Evolutionary conservation across 2,888 invertebrate genomes (phyloP).

Genomic region (Merodon equestris): DNA sequence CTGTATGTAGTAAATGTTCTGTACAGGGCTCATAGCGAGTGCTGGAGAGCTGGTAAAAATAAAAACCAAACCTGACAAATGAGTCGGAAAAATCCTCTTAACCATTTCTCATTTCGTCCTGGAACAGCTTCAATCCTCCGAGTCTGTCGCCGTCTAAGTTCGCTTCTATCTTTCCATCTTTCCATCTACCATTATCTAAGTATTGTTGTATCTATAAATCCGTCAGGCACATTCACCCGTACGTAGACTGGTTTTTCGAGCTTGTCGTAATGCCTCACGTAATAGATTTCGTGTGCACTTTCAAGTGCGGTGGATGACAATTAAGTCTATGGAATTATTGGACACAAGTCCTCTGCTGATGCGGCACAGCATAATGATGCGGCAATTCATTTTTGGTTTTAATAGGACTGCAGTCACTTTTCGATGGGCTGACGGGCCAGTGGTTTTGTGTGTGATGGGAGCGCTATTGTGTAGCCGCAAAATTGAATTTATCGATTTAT

Average conservation of each 20-base stretch:
- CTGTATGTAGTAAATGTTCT: not conserved
- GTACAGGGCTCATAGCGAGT: not conserved
- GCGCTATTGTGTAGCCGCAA: slow-evolving; percentile 23
- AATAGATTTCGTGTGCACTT: slow-evolving; percentile 52
- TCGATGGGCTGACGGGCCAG: too few relatives aligned
- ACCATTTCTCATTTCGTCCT: slow-evolving; percentile 49
- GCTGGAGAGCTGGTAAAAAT: slow-evolving; percentile 15
- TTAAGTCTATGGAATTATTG: slow-evolving; percentile 52
- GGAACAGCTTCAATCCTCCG: not conserved
- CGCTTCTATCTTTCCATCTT: not conserved
- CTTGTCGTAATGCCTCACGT: slow-evolving; percentile 42
- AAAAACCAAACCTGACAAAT: slow-evolving; percentile 62
- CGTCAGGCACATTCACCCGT: not conserved
- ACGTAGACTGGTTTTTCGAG: not conserved
- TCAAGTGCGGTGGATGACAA: slow-evolving; percentile 54
- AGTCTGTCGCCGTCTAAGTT: not conserved
- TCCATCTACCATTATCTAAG: not conserved
- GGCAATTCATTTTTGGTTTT: slow-evolving; percentile 42
- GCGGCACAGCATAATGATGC: slow-evolving; percentile 53
- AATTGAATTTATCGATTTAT: slow-evolving; percentile 32
- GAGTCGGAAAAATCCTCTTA: slow-evolving; percentile 61
- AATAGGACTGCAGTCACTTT: slow-evolving; percentile 54
- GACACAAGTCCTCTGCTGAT: slow-evolving; percentile 26
- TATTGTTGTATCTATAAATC: too few relatives aligned
- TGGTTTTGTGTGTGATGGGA: too few relatives aligned